Conservation (phyloP, 2,113 vertebrate genomes). For the Mixornis gularis region DNA sequence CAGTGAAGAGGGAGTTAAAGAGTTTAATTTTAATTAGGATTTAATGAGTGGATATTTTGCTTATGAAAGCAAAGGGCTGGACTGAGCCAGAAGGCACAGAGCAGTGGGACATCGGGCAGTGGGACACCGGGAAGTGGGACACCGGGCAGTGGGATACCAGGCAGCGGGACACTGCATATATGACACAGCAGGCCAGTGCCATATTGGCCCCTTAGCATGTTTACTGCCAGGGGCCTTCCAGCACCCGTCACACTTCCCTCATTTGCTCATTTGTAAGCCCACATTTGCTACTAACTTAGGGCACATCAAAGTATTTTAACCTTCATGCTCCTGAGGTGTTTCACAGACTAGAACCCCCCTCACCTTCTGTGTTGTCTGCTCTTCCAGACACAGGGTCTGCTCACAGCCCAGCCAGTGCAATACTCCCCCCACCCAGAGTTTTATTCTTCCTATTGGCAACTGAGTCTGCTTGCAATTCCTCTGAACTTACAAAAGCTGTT, state of each 20-base stretch:
- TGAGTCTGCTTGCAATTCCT: background rate
- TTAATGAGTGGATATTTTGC: background rate
- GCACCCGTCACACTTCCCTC: background rate
- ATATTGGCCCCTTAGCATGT: accelerated
- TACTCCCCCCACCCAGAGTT: background rate
- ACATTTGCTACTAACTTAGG: background rate
- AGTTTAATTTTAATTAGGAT: background rate
- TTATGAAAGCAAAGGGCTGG: background rate
- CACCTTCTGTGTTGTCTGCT: background rate
- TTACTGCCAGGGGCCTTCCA: background rate
- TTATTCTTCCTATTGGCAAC: background rate
- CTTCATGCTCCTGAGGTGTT: background rate
- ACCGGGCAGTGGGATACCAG: accelerated
- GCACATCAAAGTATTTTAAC: background rate
- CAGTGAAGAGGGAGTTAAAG: background rate
- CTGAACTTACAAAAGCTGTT: background rate
- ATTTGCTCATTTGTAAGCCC: background rate
- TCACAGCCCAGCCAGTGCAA: background rate
- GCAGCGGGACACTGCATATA: accelerated
- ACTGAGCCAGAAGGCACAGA: background rate
- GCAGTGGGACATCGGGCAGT: background rate
- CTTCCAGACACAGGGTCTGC: background rate
- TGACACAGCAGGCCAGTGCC: accelerated
- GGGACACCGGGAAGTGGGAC: accelerated
- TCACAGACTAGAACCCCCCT: background rate